A percentile compares a stretch with the other conserved stretches of the same genome.
Conservation (phyloP, 2,888 invertebrate genomes). For the Campopleginae sp. region DNA sequence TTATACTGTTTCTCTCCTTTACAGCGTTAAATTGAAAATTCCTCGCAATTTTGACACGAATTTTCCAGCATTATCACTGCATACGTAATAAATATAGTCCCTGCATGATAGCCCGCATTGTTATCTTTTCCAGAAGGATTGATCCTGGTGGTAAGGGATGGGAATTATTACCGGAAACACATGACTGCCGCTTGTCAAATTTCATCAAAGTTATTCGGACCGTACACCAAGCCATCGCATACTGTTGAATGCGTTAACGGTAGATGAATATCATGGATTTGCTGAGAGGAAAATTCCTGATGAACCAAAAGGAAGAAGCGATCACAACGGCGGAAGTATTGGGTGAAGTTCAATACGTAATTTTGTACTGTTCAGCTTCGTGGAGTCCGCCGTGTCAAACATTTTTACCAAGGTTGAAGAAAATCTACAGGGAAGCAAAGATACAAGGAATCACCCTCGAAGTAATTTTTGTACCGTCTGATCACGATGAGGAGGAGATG, state of each 20-base stretch:
- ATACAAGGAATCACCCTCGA: constrained; percentile 65
- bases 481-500: constrained; percentile 70
- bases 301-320: constrained; percentile 68
- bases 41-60: constrained; percentile 37
- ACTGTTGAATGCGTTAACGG: neutral
- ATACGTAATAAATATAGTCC: constrained; percentile 1
- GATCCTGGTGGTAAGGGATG: neutral
- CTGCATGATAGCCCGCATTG: neutral
- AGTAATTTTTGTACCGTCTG: constrained; percentile 73
- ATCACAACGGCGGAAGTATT: constrained; percentile 70
- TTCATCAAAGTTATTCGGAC: neutral
- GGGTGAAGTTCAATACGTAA: constrained; percentile 68
- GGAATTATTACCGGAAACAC: no score
- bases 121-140: neutral
- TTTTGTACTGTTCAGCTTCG: constrained; percentile 74
- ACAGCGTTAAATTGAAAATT: constrained; percentile 51
- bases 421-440: constrained; percentile 62
- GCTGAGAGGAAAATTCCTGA: constrained; percentile 69
- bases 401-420: constrained; percentile 70
- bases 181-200: neutral
- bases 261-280: constrained; percentile 71
- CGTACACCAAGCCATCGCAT: neutral
- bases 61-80: constrained; percentile 26
- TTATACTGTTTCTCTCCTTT: constrained; percentile 11
- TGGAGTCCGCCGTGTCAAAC: constrained; percentile 74